A percentile compares a stretch with the other conserved stretches of the same genome.
These are phyloP conservation scores for Odontocolon sp. DNA, from an alignment of 2,888 invertebrate species.

Conservation along the genomic window DNA sequence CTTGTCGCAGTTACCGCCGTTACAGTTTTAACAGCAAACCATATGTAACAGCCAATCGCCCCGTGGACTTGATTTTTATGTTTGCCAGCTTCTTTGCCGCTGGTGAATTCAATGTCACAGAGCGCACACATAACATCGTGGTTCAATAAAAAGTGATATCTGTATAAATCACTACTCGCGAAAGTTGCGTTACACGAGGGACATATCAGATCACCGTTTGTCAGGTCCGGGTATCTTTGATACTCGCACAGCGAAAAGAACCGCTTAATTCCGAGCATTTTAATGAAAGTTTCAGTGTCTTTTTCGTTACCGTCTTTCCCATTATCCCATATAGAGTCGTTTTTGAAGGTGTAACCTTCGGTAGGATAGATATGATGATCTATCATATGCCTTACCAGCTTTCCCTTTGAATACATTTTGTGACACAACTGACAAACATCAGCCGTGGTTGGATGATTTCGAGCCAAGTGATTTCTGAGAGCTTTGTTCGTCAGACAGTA, in stretches of 20 bases:
- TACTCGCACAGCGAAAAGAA: conserved; percentile 65
- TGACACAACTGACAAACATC: conserved; percentile 67
- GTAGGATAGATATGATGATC: conserved; percentile 63
- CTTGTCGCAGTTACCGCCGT: conserved; percentile 51
- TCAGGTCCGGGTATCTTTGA: conserved; percentile 55
- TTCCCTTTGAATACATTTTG: conserved; percentile 60
- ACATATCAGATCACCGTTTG: conserved; percentile 45
- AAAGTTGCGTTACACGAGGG: conserved; percentile 59
- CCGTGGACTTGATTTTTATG: conserved; percentile 68
- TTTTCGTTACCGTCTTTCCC: conserved; percentile 50
- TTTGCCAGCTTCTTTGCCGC: conserved; percentile 60
- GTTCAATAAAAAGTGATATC: conserved; percentile 63
- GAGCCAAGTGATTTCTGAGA: conserved; percentile 60
- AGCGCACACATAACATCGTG: conserved; percentile 69
- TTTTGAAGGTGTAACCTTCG: not conserved
- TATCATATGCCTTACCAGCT: conserved; percentile 66
- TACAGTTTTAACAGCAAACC: conserved; percentile 66
- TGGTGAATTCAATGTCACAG: conserved; percentile 66
- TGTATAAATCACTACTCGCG: conserved; percentile 57
- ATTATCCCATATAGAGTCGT: conserved; percentile 10
- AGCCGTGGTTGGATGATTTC: conserved; percentile 59
- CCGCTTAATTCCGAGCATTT: conserved; percentile 61
- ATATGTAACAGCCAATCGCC: conserved; percentile 66
- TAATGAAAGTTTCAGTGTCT: conserved; percentile 63
- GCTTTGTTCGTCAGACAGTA: conserved; percentile 42